These are phyloP conservation scores for Pongo abelii DNA, from an alignment of 2,113 vertebrate genomes.

Conservation along the genomic window DNA sequence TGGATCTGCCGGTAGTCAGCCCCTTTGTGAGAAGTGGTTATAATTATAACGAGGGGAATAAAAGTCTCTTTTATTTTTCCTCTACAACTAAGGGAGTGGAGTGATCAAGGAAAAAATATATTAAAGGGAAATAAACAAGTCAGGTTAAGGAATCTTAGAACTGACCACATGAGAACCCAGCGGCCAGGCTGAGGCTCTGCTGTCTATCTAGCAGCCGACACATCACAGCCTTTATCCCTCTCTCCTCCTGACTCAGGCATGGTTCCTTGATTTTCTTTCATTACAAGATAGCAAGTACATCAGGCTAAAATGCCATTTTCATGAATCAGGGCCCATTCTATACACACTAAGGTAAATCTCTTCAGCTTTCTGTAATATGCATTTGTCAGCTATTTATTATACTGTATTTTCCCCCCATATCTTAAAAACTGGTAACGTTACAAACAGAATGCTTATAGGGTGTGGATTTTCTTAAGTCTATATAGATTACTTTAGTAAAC, in stretches of 20 bases:
- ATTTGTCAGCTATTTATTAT: not conserved
- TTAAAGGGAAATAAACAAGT: not conserved
- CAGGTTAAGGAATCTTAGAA: not conserved
- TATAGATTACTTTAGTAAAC: not conserved
- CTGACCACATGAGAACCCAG: not conserved
- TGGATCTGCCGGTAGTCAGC: too few species aligned
- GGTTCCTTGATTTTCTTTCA: not conserved
- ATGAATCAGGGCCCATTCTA: not conserved
- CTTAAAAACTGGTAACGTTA: not conserved
- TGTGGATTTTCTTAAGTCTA: not conserved
- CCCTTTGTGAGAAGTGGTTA: not conserved
- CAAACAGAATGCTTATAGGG: not conserved
- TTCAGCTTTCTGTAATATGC: not conserved
- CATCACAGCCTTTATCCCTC: not conserved
- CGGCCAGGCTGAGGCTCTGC: rapidly evolving
- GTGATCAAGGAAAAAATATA: not conserved
- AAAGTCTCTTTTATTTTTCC: not conserved
- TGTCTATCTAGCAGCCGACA: not conserved
- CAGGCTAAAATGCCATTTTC: not conserved
- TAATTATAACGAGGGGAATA: not conserved
- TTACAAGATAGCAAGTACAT: not conserved
- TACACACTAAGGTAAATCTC: not conserved
- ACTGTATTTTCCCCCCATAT: not conserved
- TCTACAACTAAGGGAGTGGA: not conserved
- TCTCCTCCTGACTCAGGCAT: not conserved